phyloP scores from a whole-genome alignment of 2,888 invertebrate genomes.

The Julus scanicus region DNA sequence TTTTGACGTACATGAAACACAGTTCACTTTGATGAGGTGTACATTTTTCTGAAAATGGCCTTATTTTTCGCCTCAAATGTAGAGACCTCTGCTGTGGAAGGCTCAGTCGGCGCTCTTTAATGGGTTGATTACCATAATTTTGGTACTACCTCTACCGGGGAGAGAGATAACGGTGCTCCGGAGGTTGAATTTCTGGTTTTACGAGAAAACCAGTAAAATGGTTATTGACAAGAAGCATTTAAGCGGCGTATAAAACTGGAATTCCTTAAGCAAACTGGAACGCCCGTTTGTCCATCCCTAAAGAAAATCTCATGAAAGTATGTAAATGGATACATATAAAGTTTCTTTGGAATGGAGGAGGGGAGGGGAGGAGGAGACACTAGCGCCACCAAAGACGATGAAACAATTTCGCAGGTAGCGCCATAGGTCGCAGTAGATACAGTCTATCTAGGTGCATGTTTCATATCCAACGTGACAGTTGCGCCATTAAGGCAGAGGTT shows the following conservation, averaged over 20 bases:
- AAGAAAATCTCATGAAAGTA: constrained; percentile 10
- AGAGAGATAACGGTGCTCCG: background rate
- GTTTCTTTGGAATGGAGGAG: background rate
- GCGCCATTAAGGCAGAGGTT: constrained; percentile 49
- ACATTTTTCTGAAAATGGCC: background rate
- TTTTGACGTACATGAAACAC: background rate
- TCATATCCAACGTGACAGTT: constrained; percentile 50
- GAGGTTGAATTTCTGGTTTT: background rate
- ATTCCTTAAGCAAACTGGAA: background rate
- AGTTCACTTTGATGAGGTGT: background rate
- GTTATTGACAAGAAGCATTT: constrained; percentile 20
- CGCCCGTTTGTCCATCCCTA: background rate
- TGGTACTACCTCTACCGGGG: background rate
- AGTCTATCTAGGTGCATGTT: constrained; percentile 16
- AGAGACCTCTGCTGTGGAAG: background rate
- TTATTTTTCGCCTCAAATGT: no score
- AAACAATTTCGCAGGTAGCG: background rate
- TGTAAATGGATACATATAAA: background rate
- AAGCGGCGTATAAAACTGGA: background rate
- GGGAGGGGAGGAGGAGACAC: background rate
- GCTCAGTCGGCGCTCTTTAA: background rate
- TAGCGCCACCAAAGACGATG: background rate
- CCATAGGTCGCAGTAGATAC: background rate
- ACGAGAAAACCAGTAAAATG: background rate
- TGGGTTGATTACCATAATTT: background rate